A percentile compares a stretch with the other conserved stretches of the same genome.
phyloP scores from a whole-genome alignment of 2,888 invertebrate species.

The Cryptocephalus primarius region DNA sequence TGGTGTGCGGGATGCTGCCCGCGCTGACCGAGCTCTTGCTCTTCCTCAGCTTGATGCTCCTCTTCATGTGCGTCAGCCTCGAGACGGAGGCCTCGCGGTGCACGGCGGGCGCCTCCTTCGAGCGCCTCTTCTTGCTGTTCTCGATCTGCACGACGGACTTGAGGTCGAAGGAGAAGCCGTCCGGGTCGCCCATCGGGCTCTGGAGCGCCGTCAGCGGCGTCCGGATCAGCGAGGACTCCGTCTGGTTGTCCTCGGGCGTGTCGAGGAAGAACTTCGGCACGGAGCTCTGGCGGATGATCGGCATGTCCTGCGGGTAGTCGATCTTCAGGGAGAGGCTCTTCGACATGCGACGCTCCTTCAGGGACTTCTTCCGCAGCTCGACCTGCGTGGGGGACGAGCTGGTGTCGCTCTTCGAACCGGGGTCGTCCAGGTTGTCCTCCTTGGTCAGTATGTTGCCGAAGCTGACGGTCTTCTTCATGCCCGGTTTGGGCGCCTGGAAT shows the following conservation, averaged over 20 bases:
- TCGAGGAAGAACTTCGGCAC: conserved; percentile 37
- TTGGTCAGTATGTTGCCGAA: conserved; percentile 17
- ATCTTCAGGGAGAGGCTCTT: conserved; percentile 31
- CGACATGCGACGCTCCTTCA: conserved; percentile 32
- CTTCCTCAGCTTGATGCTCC: conserved; percentile 24
- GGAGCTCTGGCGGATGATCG: conserved; percentile 33
- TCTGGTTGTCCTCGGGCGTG: conserved; percentile 31
- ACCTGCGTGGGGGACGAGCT: conserved; percentile 9
- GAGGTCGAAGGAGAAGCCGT: conserved; percentile 28
- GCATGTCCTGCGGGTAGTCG: conserved; percentile 27
- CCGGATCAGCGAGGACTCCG: conserved; percentile 23
- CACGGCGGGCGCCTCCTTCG: conserved; percentile 8
- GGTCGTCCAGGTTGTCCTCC: conserved; percentile 4
- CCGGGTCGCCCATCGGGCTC: conserved; percentile 25
- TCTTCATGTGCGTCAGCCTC: conserved; percentile 20
- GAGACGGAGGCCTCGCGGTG: conserved; percentile 14
- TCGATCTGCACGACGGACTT: conserved; percentile 36
- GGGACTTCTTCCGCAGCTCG: conserved; percentile 27
- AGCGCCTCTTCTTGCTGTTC: conserved; percentile 19
- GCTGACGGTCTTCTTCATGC: conserved; percentile 18
- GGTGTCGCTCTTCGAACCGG: conserved; percentile 5
- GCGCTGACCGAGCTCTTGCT: conserved; percentile 21
- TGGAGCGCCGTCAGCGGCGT: conserved; percentile 24
- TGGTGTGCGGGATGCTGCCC: conserved; percentile 17
- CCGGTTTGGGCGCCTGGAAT: neutral